These are phyloP conservation scores for Pagrus major DNA, from an alignment of 2,113 vertebrate genomes.

Conservation along the genomic window DNA sequence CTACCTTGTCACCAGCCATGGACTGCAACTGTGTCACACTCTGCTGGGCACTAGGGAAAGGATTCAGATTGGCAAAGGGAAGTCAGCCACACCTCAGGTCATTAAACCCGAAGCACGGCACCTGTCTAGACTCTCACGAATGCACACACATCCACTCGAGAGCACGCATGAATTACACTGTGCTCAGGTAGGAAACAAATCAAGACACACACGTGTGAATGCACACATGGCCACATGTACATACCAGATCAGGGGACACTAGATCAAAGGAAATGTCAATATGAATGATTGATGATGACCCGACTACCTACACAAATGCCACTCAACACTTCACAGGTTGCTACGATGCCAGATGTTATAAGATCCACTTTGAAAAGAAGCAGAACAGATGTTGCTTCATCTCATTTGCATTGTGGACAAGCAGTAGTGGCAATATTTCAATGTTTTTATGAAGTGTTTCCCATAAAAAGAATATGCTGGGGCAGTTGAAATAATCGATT, in stretches of 20 bases:
- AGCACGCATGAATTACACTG: not conserved
- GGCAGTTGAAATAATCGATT: slow-evolving; percentile 26
- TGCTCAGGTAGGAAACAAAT: not conserved
- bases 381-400: not conserved
- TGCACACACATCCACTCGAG: not conserved
- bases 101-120: slow-evolving; percentile 58
- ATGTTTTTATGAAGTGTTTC: not conserved
- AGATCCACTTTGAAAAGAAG: not conserved
- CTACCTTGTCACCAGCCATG: slow-evolving; percentile 53
- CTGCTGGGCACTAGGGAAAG: slow-evolving; percentile 31
- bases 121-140: slow-evolving; percentile 35
- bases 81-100: slow-evolving; percentile 40
- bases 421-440: not conserved
- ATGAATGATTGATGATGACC: slow-evolving; percentile 76
- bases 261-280: slow-evolving; percentile 72
- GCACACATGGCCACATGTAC: not conserved
- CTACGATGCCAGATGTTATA: not conserved
- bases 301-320: slow-evolving; percentile 49
- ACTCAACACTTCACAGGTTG: slow-evolving; percentile 6
- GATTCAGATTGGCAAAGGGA: slow-evolving; percentile 56
- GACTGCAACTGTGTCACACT: slow-evolving; percentile 51
- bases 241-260: slow-evolving; percentile 42
- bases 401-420: not conserved
- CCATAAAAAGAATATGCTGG: not conserved
- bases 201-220: not conserved